Percentiles rank a stretch among this genome's conserved stretches.
These are phyloP conservation scores for Myotis findleyi DNA, from an alignment of 2,797 vertebrate species.

Conservation along the genomic window DNA sequence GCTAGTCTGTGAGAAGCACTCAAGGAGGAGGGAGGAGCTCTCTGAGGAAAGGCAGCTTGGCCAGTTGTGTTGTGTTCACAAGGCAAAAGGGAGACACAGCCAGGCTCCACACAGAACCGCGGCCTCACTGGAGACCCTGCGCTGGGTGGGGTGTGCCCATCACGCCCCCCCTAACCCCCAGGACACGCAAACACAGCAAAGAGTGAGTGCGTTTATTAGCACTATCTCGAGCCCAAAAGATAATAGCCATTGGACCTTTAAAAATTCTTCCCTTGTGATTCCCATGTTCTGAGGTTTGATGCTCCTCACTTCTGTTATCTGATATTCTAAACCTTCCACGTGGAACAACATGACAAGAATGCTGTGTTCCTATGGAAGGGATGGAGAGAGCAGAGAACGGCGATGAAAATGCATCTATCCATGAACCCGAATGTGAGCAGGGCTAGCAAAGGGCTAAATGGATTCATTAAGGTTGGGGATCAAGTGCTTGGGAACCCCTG, in stretches of 20 bases:
- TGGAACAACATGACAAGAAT: neutral
- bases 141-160: accelerated
- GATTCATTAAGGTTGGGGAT: neutral
- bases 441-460: neutral
- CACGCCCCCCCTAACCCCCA: neutral
- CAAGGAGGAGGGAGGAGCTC: neutral
- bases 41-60: neutral
- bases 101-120: accelerated
- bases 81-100: neutral
- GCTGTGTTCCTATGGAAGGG: neutral
- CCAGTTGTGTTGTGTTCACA: neutral
- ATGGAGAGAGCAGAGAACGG: neutral
- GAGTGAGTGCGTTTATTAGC: neutral
- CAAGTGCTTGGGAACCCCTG: neutral
- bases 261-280: neutral
- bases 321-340: neutral
- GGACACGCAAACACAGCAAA: neutral
- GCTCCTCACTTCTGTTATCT: neutral
- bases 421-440: neutral
- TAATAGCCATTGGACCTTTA: neutral
- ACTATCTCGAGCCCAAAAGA: neutral
- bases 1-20: neutral
- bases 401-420: neutral
- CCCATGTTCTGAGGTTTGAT: neutral
- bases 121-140: accelerated